phyloP scores from a whole-genome alignment of 2,888 invertebrate species.

The Apotomis betuletana region DNA sequence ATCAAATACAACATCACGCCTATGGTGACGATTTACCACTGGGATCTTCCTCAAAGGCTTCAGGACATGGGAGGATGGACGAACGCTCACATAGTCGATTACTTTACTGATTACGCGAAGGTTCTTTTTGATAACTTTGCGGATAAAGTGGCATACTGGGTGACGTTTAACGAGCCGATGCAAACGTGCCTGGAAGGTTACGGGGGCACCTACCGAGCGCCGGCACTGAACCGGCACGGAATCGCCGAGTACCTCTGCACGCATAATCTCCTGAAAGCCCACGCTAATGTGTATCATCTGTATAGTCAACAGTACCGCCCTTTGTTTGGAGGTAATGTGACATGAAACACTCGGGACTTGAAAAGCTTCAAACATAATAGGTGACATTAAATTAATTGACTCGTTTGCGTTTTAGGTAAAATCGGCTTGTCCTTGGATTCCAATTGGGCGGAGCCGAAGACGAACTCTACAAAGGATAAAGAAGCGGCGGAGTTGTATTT shows the following conservation, averaged over 20 bases:
- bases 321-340: conserved; percentile 76
- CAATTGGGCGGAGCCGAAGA: conserved; percentile 85
- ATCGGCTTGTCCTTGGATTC: conserved; percentile 85
- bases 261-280: conserved; percentile 89
- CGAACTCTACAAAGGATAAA: conserved; percentile 77
- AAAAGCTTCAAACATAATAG: conserved; percentile 17
- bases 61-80: conserved; percentile 88
- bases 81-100: conserved; percentile 85
- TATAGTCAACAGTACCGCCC: conserved; percentile 84
- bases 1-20: conserved; percentile 87
- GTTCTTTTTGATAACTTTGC: conserved; percentile 85
- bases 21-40: conserved; percentile 88
- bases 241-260: conserved; percentile 87
- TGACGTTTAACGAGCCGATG: conserved; percentile 90
- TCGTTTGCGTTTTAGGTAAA: conserved; percentile 72
- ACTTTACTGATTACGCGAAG: conserved; percentile 86
- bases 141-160: conserved; percentile 87
- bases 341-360: conserved; percentile 19
- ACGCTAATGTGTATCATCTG: conserved; percentile 87
- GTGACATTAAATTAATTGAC: conserved; percentile 36
- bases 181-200: conserved; percentile 82
- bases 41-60: conserved; percentile 87
- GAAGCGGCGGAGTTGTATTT: conserved; percentile 85
- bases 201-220: conserved; percentile 84
- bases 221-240: conserved; percentile 83